Evolutionary conservation across 37 sponge, comb jelly and placozoan species (phyloP), one percentile per base, ranked within the genome.

Genomic region (Halisarca cf. caerulea): DNA sequence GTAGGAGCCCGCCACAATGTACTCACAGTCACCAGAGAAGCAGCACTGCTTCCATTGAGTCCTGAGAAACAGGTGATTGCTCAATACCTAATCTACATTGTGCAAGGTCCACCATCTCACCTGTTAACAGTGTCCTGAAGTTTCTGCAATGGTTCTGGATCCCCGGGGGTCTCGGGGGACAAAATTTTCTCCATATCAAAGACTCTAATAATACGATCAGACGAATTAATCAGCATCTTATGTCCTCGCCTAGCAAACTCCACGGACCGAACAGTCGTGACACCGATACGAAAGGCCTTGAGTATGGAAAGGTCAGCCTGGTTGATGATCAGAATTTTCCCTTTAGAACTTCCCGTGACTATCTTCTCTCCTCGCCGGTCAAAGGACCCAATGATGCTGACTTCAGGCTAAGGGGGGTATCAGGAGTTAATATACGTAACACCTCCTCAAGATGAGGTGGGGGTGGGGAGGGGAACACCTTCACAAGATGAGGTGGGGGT

Each of bases 1-100:
- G 79, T 94, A 86, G 32, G 94, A 96, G 0, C 96, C 91, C 1
- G 94, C 99, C 70, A 91, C 94, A 37, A 98, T 94, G 82, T 96
- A 98, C 80, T 98, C 94, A 17, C 94, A 96, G 82, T 98, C 99
- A 17, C 99, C 99, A 28, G 96, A 94, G 73, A 95, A 96, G 53
- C 90, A 90, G 71, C 94, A 94, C 69, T 94, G 95, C 90, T 92
- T 97, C 98, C 98, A 97, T 71, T 91, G 92, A 30, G 98, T 97
- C 59, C 98, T 95, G 68, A 6, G 64, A n/a, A n/a, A n/a, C n/a
- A n/a, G n/a, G n/a, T n/a, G 51, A 11, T 47, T 47, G 51, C 51
- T 14, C 51, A 47, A 47, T 11, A 47, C 51, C 51, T 11, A 6
- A 14, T 6, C 6, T 47, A 11, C 11, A 6, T 47, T 47, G 51